Base-by-base conservation (phyloP, 2,797 vertebrate genomes). In the Mastacembelus armatus region DNA sequence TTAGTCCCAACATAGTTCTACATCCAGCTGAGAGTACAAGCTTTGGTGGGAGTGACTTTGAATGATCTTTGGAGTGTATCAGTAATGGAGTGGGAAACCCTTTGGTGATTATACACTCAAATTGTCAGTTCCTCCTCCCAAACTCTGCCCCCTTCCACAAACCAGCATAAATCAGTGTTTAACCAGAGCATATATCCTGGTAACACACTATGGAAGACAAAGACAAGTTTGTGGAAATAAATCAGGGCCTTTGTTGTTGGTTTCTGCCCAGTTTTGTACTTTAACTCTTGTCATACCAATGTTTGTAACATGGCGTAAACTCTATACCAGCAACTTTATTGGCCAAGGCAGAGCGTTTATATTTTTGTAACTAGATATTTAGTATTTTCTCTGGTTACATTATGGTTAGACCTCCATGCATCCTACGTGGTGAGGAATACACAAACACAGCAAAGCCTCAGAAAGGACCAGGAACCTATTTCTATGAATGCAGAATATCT, bases 61-160 rank as follows among this genome's bases (percentile, higher is more conserved):
- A 47, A 59, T 42, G 38, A 49, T 49, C 33, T 47, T 38, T 72
- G 48, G 62, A 66, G 73, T 58, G 35, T 43, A 38, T 43, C 48
- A 48, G 32, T 42, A 43, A 52, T 65, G 40, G n/a, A 58, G 44
- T 64, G 35, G 45, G 45, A 2, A 24, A n/a, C 6, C 14, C 19
- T 40, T 55, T 30, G n/a, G 29, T 77, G 39, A 71, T 77, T 66
- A 63, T 38, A 50, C 22, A 52, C 24, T 65, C 10, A 26, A 39
- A 51, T 19, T 83, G 47, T 63, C 59, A 26, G 51, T 52, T 74
- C 39, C 57, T 72, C 26, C 52, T 60, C 39, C 30, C 44, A 44
- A 66, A 45, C 44, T 70, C 35, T 65, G 39, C 54, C 58, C 66
- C 73, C 74, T 62, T 74, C 32, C 45, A 69, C 59, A 68, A 68